phyloP scores from a whole-genome alignment of 1,140 invertebrate genomes.

The Zophobas morio region DNA sequence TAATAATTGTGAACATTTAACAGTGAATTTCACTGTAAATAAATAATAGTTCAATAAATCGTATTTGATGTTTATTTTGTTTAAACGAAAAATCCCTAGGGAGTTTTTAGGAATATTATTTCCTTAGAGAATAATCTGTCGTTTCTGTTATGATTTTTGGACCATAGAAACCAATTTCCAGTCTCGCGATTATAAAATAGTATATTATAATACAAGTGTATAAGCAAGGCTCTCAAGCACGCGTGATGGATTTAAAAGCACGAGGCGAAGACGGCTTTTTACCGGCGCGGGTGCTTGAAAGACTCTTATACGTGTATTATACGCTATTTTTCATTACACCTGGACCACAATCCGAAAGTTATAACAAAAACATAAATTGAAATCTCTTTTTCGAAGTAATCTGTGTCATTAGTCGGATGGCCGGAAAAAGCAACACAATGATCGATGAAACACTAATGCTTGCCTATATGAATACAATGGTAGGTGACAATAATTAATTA shows the following conservation, averaged over 20 bases:
- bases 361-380: not conserved
- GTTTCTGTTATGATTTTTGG: no score
- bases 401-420: not conserved
- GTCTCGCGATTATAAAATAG: not conserved
- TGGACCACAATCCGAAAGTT: not conserved
- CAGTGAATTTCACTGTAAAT: no score
- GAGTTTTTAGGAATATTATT: no score
- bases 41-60: no score
- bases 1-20: no score
- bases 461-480: not conserved
- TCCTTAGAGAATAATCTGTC: no score
- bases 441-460: not conserved
- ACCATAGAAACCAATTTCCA: no score
- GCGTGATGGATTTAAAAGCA: not conserved
- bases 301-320: not conserved
- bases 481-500: not conserved
- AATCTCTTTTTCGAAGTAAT: not conserved
- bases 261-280: not conserved
- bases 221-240: not conserved
- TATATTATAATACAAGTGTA: slow-evolving; percentile 3
- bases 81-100: no score
- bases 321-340: not conserved
- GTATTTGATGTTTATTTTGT: no score
- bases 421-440: not conserved
- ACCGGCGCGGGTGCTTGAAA: not conserved